phyloP scores from a whole-genome alignment of 1,140 invertebrate species.

The Drosophila sp. region DNA sequence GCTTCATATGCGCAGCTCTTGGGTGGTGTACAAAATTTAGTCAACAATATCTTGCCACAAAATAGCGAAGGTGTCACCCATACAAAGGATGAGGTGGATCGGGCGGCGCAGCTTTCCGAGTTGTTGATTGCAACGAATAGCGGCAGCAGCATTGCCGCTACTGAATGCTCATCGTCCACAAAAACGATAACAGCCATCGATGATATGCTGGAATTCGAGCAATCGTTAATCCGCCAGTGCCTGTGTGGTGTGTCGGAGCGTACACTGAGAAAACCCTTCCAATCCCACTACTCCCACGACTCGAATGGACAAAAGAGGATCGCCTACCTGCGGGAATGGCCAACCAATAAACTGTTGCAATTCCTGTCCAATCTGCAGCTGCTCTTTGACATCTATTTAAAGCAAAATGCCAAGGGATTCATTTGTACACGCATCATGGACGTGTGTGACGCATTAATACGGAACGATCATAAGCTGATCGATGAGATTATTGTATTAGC shows the following conservation, averaged over 20 bases:
- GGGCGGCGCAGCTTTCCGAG: conserved; percentile 68
- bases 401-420: conserved; percentile 91
- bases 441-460: conserved; percentile 91
- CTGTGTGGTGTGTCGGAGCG: conserved; percentile 91
- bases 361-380: conserved; percentile 93
- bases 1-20: conserved; percentile 71
- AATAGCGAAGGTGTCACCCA: conserved; percentile 22
- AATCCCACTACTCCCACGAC: conserved; percentile 86
- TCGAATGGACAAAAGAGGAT: conserved; percentile 85
- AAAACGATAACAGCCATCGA: conserved; percentile 52
- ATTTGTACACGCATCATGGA: conserved; percentile 92
- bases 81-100: conserved; percentile 72
- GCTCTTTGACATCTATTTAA: conserved; percentile 92
- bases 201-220: conserved; percentile 86
- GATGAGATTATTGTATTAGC: conserved; percentile 92
- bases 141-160: conserved; percentile 43
- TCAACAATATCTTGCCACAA: conserved; percentile 77
- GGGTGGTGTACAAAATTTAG: conserved; percentile 64
- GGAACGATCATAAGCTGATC: conserved; percentile 92
- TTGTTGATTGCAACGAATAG: conserved; percentile 43
- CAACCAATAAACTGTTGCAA: conserved; percentile 89
- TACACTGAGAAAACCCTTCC: conserved; percentile 89
- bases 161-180: conserved; percentile 11
- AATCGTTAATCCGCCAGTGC: conserved; percentile 89
- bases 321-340: conserved; percentile 89